Conservation (phyloP, 1,140 invertebrate species). For the Drosophila varians region DNA sequence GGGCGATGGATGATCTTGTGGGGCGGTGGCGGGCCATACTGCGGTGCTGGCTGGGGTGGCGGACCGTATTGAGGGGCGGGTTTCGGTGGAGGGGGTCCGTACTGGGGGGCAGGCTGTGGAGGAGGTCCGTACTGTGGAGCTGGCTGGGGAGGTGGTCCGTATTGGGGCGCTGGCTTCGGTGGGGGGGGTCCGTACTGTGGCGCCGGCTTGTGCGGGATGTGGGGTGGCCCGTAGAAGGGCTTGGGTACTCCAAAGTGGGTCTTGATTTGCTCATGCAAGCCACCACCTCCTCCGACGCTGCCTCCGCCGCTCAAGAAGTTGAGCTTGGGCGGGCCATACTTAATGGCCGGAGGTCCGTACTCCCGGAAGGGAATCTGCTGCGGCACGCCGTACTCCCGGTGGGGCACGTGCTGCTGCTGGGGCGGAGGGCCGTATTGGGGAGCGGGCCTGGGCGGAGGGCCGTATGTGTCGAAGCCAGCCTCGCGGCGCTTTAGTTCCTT, state of each 20-base stretch:
- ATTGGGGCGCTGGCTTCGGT: slow-evolving; percentile 79
- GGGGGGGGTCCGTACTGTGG: slow-evolving; percentile 72
- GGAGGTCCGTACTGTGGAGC: slow-evolving; percentile 84
- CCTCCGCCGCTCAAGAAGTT: slow-evolving; percentile 79
- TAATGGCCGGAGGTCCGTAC: slow-evolving; percentile 71
- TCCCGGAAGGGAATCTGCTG: slow-evolving; percentile 78
- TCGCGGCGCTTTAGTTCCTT: slow-evolving; percentile 63
- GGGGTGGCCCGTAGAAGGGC: slow-evolving; percentile 83
- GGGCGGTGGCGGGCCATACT: slow-evolving; percentile 84
- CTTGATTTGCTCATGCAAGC: slow-evolving; percentile 76
- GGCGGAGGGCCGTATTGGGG: slow-evolving; percentile 83
- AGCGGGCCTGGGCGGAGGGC: slow-evolving; percentile 67
- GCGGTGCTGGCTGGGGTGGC: slow-evolving; percentile 55
- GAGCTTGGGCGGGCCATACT: slow-evolving; percentile 76
- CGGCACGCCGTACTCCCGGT: slow-evolving; percentile 79
- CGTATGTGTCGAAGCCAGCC: slow-evolving; percentile 59
- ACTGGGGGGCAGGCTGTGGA: slow-evolving; percentile 73
- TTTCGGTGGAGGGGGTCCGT: slow-evolving; percentile 81
- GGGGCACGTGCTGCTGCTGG: slow-evolving; percentile 73
- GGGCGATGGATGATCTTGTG: slow-evolving; percentile 84
- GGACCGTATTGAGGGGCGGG: slow-evolving; percentile 84
- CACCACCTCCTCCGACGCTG: slow-evolving; percentile 54
- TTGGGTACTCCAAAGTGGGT: slow-evolving; percentile 81
- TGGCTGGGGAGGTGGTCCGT: slow-evolving; percentile 83
- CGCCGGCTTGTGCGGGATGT: slow-evolving; percentile 77